Evolutionary conservation across 1,140 invertebrate species (phyloP), one percentile per base, ranked within the genome.

Genomic region (Cheumatopsyche charites): DNA sequence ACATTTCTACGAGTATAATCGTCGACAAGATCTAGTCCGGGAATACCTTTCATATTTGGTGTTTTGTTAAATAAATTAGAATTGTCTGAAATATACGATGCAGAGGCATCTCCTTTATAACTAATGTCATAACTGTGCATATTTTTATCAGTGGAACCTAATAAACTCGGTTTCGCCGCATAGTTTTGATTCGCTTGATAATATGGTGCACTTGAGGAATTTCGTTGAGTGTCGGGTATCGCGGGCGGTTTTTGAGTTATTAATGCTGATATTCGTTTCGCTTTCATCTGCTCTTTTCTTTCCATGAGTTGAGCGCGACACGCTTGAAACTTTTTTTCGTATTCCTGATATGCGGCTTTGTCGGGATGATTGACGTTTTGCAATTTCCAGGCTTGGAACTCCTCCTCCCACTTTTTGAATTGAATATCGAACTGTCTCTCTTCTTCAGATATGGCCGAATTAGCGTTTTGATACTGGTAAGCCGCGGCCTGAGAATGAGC

Each of bases 351-450:
- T 73, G 92, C 91, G 81, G 89, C 88, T 82, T 91, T 92, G 78
- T 94, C 92, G 13, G 92, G 92, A 86, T 95, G 92, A 80, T 92
- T 92, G 19, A 88, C 88, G 84, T 94, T 94, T 78, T 92, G 90
- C 71, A 88, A 86, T 79, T 92, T 92, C 93, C 93, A 95, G 75
- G 90, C 90, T 75, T 92, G 89, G 78, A 94, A 94, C 77, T 94
- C 90, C 73, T 90, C 87, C 81, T 95, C 92, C 92, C 92, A 95
- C 77, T 92, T 89, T 78, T 89, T 87, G 78, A 95, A 94, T 77
- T 94, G 88, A 67, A 88, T 88, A 78, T 94, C 92, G 82, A 95
- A 94, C 52, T 88, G 87, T 79, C 88, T 90, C 79, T 94, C 91
- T 75, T 91, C 89, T 78, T 92, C 52, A 12, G 55, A 43, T 13